A percentile compares a stretch with the other conserved stretches of the same genome.
Conservation (phyloP, 2,797 vertebrate species). For the Anniella stebbinsi region DNA sequence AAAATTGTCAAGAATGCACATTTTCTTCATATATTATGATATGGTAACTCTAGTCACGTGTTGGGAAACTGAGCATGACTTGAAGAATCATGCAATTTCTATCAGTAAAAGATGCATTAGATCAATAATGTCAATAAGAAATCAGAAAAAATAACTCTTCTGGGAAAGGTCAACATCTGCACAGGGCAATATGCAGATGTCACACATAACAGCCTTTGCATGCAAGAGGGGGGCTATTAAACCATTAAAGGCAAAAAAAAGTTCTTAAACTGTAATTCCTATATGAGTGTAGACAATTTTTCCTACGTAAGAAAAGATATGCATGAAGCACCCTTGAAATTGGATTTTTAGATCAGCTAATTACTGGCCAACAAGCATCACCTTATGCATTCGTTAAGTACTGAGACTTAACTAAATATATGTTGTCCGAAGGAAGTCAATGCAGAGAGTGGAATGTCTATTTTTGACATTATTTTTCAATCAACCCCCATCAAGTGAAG, state of each 20-base stretch:
- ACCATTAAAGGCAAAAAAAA: background rate
- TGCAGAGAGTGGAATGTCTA: background rate
- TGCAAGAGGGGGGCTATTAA: background rate
- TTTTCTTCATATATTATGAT: no score
- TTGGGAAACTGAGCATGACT: no score
- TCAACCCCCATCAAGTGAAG: background rate
- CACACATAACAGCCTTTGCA: background rate
- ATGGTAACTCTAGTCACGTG: no score
- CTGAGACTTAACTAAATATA: background rate
- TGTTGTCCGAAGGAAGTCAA: background rate
- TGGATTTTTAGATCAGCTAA: background rate
- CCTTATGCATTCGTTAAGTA: background rate
- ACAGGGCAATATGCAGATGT: no score
- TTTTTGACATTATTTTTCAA: constrained; percentile 28
- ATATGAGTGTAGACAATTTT: background rate
- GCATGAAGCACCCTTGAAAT: background rate
- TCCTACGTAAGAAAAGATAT: background rate
- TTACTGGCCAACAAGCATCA: background rate
- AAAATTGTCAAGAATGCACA: no score
- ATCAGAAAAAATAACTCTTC: no score
- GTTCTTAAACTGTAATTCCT: constrained; percentile 7
- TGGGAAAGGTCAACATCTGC: background rate
- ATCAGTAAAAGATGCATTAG: no score
- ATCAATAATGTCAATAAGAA: no score
- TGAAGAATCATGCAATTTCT: no score